Base-by-base conservation (phyloP, 2,888 invertebrate species). In the Vanessa cardui region DNA sequence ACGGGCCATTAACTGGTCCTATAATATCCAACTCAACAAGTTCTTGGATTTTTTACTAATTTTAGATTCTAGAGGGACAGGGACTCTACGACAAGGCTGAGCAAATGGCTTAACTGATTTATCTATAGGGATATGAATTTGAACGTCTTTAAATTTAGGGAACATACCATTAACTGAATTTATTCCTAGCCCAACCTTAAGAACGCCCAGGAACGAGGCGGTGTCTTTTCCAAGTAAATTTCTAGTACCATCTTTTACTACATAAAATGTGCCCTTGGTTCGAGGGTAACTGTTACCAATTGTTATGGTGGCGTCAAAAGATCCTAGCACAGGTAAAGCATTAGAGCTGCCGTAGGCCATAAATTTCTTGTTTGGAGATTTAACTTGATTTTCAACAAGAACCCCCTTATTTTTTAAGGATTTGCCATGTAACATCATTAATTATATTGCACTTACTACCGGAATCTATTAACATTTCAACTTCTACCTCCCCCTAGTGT, bases 391-490 rank as follows among this genome's bases (percentile, higher is more conserved):
- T 26, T 26, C 26, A 26, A 26, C 26, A 26, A 26, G 26, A 26
- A 26, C 4, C 26, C 26, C 26, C 26, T 46, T 46, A 46, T 16
- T 46, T 5, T n/a, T 46, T 46, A 12, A 46, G 15, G 2, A 16
- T 16, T 33, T 39, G 16, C 62, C 52, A 62, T 21, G 62, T 50
- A 18, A 39, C 44, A n/a, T 52, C 39, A 20, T 26, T 52, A 21
- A 52, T 50, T 62, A 62, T n/a, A 39, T 62, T 50, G 20, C 33
- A 33, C 16, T 50, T 49, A n/a, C 68, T 69, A 0, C 71, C 75
- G 0, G 74, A 76, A 54, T 73, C 74, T 16, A 74, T 64, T 4
- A 74, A 49, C 74, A 74, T 1, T 75, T 49, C 12, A 67, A 52
- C 52, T 71, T 15, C 20, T 54, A 44, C 16, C 69, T 59, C 9